These are phyloP conservation scores for Octomys mimax DNA, from an alignment of 2,797 vertebrate species.

Conservation along the genomic window DNA sequence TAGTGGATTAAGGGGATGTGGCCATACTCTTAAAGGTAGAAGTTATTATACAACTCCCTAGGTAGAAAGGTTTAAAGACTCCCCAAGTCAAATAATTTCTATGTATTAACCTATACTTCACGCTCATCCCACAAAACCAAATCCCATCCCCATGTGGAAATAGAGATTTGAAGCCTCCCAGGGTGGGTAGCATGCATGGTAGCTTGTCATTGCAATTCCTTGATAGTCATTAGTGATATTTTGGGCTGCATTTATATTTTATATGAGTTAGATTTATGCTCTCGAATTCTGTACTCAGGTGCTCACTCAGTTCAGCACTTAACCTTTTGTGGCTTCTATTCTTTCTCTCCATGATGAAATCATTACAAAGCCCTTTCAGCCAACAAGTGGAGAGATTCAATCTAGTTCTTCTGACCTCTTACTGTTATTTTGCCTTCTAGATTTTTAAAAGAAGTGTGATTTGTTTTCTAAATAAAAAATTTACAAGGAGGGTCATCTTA, in stretches of 20 bases:
- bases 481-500: background rate
- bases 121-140: background rate
- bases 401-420: background rate
- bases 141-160: background rate
- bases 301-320: background rate
- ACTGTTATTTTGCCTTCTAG: background rate
- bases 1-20: background rate
- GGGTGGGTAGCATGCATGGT: fast-evolving
- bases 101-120: background rate
- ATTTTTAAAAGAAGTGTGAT: background rate
- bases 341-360: background rate
- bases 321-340: background rate
- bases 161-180: too few relatives aligned
- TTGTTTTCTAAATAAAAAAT: background rate
- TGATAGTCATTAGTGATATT: background rate
- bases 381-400: background rate
- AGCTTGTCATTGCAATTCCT: background rate
- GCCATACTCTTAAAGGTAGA: background rate
- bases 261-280: background rate
- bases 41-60: background rate
- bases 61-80: background rate
- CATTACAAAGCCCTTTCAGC: background rate
- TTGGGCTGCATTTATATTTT: background rate
- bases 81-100: background rate
- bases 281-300: background rate